phyloP scores from a whole-genome alignment of 37 sponge, comb jelly and placozoan genomes.

The Halichondria panicea region DNA sequence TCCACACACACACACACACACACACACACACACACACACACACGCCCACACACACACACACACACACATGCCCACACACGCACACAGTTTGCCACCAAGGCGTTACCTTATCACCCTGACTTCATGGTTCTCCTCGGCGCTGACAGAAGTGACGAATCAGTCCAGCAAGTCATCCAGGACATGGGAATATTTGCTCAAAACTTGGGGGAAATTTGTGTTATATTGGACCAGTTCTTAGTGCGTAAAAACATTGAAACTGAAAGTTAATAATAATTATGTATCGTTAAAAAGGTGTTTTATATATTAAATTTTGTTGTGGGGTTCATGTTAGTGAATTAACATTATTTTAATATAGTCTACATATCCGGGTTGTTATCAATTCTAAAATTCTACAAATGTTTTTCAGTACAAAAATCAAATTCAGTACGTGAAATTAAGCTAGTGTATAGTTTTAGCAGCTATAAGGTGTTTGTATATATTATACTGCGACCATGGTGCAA shows the following conservation, averaged over 20 bases:
- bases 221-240: conserved; percentile 33
- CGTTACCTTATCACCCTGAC: conserved; percentile 69
- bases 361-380: too few relatives aligned
- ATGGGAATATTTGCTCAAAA: conserved; percentile 37
- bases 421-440: too few relatives aligned
- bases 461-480: background rate
- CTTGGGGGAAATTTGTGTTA: conserved; percentile 24
- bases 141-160: conserved; percentile 35
- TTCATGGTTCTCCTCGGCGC: conserved; percentile 53
- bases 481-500: too few relatives aligned
- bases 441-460: background rate
- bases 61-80: background rate
- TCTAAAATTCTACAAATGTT: too few relatives aligned
- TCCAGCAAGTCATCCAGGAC: conserved; percentile 54
- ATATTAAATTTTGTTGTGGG: too few relatives aligned
- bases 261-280: background rate
- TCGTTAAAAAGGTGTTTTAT: too few relatives aligned
- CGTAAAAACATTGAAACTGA: background rate
- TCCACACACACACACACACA: background rate
- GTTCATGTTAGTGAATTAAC: too few relatives aligned
- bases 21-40: background rate
- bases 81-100: conserved; percentile 69
- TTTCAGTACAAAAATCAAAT: too few relatives aligned
- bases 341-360: too few relatives aligned
- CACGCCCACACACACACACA: background rate